Percentiles rank a stretch among this genome's conserved stretches.
Evolutionary conservation across 2,113 vertebrate genomes (phyloP).

Genomic region (Platysteira castanea): DNA sequence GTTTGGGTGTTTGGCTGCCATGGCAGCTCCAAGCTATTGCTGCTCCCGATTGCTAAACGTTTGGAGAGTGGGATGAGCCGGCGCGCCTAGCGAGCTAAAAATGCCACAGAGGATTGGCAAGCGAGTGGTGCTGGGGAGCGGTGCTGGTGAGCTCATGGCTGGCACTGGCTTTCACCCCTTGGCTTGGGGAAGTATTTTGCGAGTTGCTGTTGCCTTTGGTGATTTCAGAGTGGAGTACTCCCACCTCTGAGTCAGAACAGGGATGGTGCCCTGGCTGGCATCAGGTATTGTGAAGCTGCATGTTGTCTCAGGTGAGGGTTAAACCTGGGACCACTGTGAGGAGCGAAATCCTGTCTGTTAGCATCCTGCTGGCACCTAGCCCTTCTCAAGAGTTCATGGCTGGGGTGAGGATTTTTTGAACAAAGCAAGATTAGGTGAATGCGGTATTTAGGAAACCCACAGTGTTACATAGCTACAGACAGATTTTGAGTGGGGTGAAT

Average conservation of each 20-base stretch:
- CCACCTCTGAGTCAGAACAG: neutral
- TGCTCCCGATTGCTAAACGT: neutral
- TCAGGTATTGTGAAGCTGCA: neutral
- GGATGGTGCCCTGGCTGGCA: neutral
- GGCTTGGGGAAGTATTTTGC: neutral
- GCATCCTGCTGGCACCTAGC: neutral
- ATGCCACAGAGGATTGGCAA: slow-evolving; percentile 12
- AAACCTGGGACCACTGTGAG: neutral
- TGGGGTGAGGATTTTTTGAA: neutral
- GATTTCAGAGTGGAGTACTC: neutral
- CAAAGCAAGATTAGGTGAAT: neutral
- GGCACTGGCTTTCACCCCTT: neutral
- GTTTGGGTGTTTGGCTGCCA: slow-evolving; percentile 16
- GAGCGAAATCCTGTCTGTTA: neutral
- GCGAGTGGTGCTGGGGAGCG: neutral
- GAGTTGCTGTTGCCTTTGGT: neutral
- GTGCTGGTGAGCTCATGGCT: slow-evolving; percentile 35
- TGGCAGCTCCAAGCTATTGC: neutral
- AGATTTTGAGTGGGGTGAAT: neutral
- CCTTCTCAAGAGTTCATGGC: neutral
- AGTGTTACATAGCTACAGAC: neutral
- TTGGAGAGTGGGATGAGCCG: slow-evolving; percentile 2
- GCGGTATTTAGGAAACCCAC: neutral
- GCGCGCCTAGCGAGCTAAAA: neutral
- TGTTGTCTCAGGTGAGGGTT: neutral